These are phyloP conservation scores for Aurelia aurita complex sp. Pacific DNA, from an alignment of 30 jellyfish, hydroid and myxozoan genomes.

Conservation along the genomic window DNA sequence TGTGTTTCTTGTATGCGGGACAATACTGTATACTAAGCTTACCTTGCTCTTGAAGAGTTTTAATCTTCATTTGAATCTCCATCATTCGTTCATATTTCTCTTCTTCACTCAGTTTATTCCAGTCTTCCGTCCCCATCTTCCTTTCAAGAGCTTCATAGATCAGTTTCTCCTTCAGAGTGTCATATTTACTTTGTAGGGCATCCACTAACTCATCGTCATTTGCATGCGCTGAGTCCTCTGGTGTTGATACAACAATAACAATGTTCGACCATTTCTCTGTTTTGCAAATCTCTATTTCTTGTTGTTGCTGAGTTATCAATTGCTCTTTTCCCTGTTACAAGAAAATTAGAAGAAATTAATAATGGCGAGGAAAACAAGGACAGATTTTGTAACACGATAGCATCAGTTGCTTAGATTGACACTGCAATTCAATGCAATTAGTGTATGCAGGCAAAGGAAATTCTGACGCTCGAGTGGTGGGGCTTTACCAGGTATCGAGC, in stretches of 20 bases:
- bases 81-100: slow-evolving; percentile 68
- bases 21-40: not conserved
- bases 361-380: too few species aligned
- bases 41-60: slow-evolving; percentile 65
- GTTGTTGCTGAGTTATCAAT: slow-evolving; percentile 50
- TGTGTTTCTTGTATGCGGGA: too few species aligned
- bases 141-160: slow-evolving; percentile 83
- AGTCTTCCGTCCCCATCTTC: slow-evolving; percentile 62
- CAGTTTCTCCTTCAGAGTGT: slow-evolving; percentile 82
- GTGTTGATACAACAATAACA: slow-evolving; percentile 41
- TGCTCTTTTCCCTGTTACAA: slow-evolving; percentile 30
- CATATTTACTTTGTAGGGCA: slow-evolving; percentile 76
- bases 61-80: slow-evolving; percentile 64
- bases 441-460: too few species aligned
- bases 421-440: too few species aligned
- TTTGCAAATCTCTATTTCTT: slow-evolving; percentile 41
- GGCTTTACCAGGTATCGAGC: too few species aligned
- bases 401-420: too few species aligned
- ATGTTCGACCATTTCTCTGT: slow-evolving; percentile 56
- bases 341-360: not conserved
- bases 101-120: slow-evolving; percentile 71
- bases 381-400: too few species aligned
- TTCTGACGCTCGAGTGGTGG: too few species aligned
- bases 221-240: slow-evolving; percentile 50
- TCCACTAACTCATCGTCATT: slow-evolving; percentile 64